Evolutionary conservation across 1,140 invertebrate species (phyloP), one percentile per base, ranked within the genome.

Genomic region (Drosophila biarmipes): DNA sequence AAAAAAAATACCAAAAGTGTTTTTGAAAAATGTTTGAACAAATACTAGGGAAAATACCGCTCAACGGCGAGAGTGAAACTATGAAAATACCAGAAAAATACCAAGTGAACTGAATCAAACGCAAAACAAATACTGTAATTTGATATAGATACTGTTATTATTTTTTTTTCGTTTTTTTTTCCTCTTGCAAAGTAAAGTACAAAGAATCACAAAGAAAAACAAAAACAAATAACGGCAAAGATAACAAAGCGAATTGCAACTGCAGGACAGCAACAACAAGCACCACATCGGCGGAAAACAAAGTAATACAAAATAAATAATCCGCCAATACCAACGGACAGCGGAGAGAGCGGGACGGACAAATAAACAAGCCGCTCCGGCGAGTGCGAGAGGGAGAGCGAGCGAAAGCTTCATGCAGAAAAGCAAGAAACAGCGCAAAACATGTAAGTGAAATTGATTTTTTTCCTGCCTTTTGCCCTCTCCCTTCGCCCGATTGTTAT

Each of bases 361-460:
- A 55, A 45, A 45, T 53, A 69, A 69, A 68, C 66, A 68, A 69
- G 46, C 62, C 14, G 19, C 37, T 17, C 11, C 2, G n/a, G 24
- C 19, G 7, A 51, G 45, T 24, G 45, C 29, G 21, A 53, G 49
- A 42, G 40, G 15, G 46, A 31, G 56, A 58, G 66, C 42, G 29
- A 56, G 51, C 81, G 63, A 21, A 46, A 57, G 76, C 82, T 79
- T 82, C 71, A 86, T 85, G 82, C 82, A 74, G 79, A 78, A 78
- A 57, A 78, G 72, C 69, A 87, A 76, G 78, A 78, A 72, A 75
- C 78, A 89, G 66, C 78, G 43, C 66, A 87, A 76, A 87, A 76
- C 64, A 87, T 87, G 82, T 87, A 89, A 87, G 82, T 86, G 61
- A 82, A 86, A 81, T 86, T 87, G 82, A 86, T 87, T 82, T 86